Percentiles rank a stretch among this genome's conserved stretches.
phyloP scores from a whole-genome alignment of 2,113 vertebrate genomes.

The Panurus biarmicus region DNA sequence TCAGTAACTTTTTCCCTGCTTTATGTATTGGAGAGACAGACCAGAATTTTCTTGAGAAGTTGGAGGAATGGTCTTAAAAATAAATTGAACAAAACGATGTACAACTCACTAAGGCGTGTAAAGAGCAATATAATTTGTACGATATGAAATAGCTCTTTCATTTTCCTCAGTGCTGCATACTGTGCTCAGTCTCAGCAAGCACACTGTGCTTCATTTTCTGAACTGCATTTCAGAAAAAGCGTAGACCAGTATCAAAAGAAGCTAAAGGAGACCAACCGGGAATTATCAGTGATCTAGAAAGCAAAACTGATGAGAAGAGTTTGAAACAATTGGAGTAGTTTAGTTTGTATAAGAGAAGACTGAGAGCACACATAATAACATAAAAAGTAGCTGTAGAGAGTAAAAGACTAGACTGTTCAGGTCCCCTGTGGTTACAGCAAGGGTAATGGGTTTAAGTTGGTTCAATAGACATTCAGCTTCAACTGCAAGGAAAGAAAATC shows the following conservation, averaged over 20 bases:
- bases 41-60: background rate
- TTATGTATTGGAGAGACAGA: background rate
- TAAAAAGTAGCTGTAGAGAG: constrained; percentile 24
- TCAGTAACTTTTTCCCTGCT: background rate
- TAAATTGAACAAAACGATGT: background rate
- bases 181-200: constrained; percentile 31
- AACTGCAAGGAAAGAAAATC: constrained; percentile 31
- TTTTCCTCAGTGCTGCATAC: background rate
- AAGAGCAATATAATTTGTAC: constrained; percentile 13
- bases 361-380: constrained; percentile 21
- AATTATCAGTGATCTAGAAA: constrained; percentile 37
- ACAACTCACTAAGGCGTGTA: background rate
- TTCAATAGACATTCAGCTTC: constrained; percentile 37
- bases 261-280: background rate
- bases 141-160: background rate
- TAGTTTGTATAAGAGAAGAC: constrained; percentile 42
- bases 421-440: constrained; percentile 24
- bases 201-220: constrained; percentile 2
- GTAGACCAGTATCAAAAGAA: constrained; percentile 6
- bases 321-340: constrained; percentile 52
- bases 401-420: constrained; percentile 32
- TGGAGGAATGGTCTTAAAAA: background rate
- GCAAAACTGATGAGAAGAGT: constrained; percentile 23
- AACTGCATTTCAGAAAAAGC: constrained; percentile 9
- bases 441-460: constrained; percentile 40